Evolutionary conservation across 2,888 invertebrate genomes (phyloP).

Genomic region (Pharmacophagus antenor): DNA sequence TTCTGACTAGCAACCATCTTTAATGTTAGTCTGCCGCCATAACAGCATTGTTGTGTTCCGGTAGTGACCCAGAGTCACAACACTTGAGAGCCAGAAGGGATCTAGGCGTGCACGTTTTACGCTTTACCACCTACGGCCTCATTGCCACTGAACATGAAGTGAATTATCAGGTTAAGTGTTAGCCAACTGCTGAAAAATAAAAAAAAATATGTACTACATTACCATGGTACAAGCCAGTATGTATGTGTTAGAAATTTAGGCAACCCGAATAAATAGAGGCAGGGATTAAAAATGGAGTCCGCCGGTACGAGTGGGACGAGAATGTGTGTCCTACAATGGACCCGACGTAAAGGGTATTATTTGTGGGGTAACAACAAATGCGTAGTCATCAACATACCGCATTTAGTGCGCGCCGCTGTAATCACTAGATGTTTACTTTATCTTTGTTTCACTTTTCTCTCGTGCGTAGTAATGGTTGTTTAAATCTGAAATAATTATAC

Average conservation of each 20-base stretch:
- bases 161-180: too few relatives aligned
- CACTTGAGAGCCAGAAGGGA: too few relatives aligned
- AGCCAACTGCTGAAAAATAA: neutral
- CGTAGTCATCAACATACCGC: conserved; percentile 18
- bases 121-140: too few relatives aligned
- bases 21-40: too few relatives aligned
- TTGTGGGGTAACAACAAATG: conserved; percentile 22
- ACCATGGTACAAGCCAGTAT: neutral
- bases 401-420: conserved; percentile 13
- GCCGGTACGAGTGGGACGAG: conserved; percentile 9
- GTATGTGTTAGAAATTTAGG: neutral
- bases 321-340: conserved; percentile 20
- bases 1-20: too few relatives aligned
- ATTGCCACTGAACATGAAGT: too few relatives aligned
- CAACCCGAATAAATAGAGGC: conserved; percentile 3
- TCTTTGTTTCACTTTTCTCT: conserved; percentile 12
- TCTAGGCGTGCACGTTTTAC: too few relatives aligned
- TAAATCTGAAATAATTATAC: conserved; percentile 20
- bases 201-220: neutral
- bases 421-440: conserved; percentile 15
- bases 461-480: conserved; percentile 19
- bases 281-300: conserved; percentile 18
- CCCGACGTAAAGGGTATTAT: conserved; percentile 19
- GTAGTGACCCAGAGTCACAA: too few relatives aligned
- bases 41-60: too few relatives aligned